Base-by-base conservation (phyloP, 2,113 vertebrate species). In the Trematocara unimaculatum region DNA sequence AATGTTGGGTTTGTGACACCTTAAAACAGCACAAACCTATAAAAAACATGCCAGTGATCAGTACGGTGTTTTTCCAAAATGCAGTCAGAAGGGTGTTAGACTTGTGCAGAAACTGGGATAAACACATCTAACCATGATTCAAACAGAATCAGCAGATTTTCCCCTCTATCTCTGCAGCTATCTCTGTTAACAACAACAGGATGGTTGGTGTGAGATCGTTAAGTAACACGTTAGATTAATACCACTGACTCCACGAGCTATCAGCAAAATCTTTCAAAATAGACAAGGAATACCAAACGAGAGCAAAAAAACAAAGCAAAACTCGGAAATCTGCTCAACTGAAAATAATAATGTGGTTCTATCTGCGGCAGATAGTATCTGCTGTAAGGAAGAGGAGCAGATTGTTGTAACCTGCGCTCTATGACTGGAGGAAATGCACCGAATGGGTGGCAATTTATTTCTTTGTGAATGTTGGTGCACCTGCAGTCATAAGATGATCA, bases 351-450 rank as follows among this genome's bases (percentile, higher is more conserved):
- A 87, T 67, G 87, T 84, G 47, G 74, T 85, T 88, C 90, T 91
- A 93, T 94, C 92, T 88, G 85, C 5, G 33, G 87, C 87, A 88
- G 93, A 94, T 95, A 84, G 45, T 82, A 94, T 94, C 90, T 87
- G 88, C 88, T 64, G 85, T 56, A 77, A 79, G 83, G 84, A 89
- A 94, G 87, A 84, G 88, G 91, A 92, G 91, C 89, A 89, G 88
- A 90, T 84, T 92, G 90, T 79, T 92, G 86, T 79, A 92, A 91
- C 92, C 91, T 89, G 88, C 33, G 80, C 89, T 89, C 91, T 54
- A 35, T 90, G 84, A 88, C 88, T 84, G 89, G 81, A 89, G 86
- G 92, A 94, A 92, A 92, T 64, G 88, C 81, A 88, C 78, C n/a
- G 56, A 92, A 91, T 53, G 49, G 56, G 77, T 86, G 80, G 74